These are phyloP conservation scores for Chelonoidis abingdonii DNA, from an alignment of 2,113 vertebrate species.

Conservation along the genomic window DNA sequence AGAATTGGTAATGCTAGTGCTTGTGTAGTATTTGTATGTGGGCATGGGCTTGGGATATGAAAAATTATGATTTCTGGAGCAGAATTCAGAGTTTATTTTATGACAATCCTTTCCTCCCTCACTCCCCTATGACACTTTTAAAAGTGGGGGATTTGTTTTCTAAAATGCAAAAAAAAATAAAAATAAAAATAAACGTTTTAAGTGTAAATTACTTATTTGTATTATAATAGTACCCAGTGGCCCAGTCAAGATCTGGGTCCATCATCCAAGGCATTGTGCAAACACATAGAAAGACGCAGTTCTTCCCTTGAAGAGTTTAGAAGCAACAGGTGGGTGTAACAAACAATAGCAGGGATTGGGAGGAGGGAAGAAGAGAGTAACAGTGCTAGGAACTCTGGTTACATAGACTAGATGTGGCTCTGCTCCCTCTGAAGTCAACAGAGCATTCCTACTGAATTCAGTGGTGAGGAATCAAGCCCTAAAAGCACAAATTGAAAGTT, in stretches of 20 bases:
- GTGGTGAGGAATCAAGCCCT: neutral
- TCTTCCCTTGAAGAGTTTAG: neutral
- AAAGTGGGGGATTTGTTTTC: neutral
- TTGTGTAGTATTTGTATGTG: neutral
- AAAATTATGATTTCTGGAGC: neutral
- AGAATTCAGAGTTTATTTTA: neutral
- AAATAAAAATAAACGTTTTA: neutral
- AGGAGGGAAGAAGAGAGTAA: neutral
- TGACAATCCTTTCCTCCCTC: neutral
- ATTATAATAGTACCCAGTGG: neutral
- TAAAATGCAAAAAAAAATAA: neutral
- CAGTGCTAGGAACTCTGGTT: neutral
- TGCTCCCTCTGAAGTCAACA: neutral
- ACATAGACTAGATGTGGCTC: neutral
- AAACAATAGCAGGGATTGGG: neutral
- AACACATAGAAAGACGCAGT: neutral
- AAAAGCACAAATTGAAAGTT: neutral
- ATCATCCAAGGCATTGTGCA: neutral
- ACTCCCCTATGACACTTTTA: neutral
- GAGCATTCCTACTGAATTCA: neutral
- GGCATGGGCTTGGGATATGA: neutral
- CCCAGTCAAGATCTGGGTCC: neutral
- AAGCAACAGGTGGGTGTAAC: neutral
- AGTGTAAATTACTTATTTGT: neutral
- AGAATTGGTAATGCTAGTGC: neutral